These are phyloP conservation scores for Bicyclus anynana DNA, from an alignment of 1,140 invertebrate species.

Conservation along the genomic window DNA sequence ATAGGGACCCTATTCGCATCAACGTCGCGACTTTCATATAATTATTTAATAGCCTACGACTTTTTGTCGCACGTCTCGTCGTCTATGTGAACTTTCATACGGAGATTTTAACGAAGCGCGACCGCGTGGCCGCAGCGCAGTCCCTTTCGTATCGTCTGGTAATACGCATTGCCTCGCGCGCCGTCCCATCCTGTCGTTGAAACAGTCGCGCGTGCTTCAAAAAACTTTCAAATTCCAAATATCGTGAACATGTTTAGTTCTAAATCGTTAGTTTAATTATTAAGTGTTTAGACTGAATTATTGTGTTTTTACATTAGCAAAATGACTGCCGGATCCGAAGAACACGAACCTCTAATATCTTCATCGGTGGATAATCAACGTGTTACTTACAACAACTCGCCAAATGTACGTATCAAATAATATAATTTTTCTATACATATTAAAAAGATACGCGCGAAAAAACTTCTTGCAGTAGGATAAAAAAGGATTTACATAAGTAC, in stretches of 20 bases:
- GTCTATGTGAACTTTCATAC: neutral
- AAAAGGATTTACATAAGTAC: no score
- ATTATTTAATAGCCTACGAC: neutral
- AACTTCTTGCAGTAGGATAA: no score
- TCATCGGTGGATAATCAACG: slow-evolving; percentile 64
- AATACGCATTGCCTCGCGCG: slow-evolving; percentile 19
- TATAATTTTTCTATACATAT: no score
- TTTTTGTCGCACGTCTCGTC: neutral
- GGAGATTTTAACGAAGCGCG: slow-evolving; percentile 2
- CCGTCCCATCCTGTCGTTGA: no score
- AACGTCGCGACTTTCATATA: no score
- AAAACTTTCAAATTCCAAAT: neutral
- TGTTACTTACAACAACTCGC: slow-evolving; percentile 60
- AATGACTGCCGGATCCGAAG: slow-evolving; percentile 66
- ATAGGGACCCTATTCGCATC: no score
- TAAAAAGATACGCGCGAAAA: no score
- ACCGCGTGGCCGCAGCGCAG: slow-evolving; percentile 24
- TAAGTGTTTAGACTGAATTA: slow-evolving; percentile 12
- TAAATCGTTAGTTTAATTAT: slow-evolving; percentile 9
- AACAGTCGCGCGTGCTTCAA: slow-evolving; percentile 3
- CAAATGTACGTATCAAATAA: slow-evolving; percentile 38
- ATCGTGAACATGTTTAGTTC: slow-evolving; percentile 31
- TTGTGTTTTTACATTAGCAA: slow-evolving; percentile 29
- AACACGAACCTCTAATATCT: slow-evolving; percentile 64
- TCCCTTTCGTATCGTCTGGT: slow-evolving; percentile 23